Base-by-base conservation (phyloP, 2,797 vertebrate genomes). In the Alosa sapidissima region DNA sequence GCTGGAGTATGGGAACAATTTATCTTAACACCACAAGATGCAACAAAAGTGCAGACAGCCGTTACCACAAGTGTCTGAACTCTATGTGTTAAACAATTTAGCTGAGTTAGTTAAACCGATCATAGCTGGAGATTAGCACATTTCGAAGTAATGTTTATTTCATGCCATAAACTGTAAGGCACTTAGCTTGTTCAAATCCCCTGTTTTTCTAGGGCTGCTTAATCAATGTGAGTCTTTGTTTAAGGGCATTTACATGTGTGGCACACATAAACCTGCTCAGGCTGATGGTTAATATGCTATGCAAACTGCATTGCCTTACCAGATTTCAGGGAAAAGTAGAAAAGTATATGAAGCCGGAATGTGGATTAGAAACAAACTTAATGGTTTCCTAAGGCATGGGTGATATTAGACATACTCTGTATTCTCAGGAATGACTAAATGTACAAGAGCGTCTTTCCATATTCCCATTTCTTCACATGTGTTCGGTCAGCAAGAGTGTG, bases 101-200 rank as follows among this genome's bases (percentile, higher is more conserved):
- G 36, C 4, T 54, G 5, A 65, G 2, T 82, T 81, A 4, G 36
- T 81, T 87, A 87, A 88, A 88, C 47, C 68, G 47, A 55, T 78
- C 3, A 65, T 84, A 85, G 51, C 81, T 10, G 49, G 10, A 55
- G 86, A 86, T 86, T 87, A 49, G 36, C 65, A 41, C 51, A 54
- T 86, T 87, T 65, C 28, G 19, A 9, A 52, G 47, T 55, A 13
- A 33, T 28, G 19, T 83, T 45, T 87, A 47, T n/a, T 83, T 52
- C 5, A 16, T 81, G 28, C 78, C 55, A 16, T 72, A 33, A 60
- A 51, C 78, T 82, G 11, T 81, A 86, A 84, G 41, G 81, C 41
- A 60, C 84, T 83, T 82, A 65, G 33, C 58, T 83, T 82, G 86
- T 82, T 81, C 28, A 82, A 81, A 87, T 86, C 84, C 75, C 87